Percentiles rank a stretch among this genome's conserved stretches.
Conservation (phyloP, 2,113 vertebrate genomes). For the Perognathus longimembris region DNA sequence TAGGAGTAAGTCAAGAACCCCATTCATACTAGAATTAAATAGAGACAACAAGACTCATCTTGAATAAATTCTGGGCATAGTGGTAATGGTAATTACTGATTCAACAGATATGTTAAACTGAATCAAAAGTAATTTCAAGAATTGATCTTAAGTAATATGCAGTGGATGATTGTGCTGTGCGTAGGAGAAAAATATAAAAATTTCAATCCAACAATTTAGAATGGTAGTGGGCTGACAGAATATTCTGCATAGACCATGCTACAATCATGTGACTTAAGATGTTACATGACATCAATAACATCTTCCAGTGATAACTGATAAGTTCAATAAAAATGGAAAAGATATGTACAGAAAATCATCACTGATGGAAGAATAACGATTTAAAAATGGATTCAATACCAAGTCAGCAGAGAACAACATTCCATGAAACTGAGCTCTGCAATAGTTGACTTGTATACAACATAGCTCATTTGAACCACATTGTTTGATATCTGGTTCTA, state of each 20-base stretch:
- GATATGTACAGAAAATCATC: not conserved
- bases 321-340: not conserved
- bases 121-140: conserved; percentile 20
- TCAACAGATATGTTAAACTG: not conserved
- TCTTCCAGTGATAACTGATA: not conserved
- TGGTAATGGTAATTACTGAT: not conserved
- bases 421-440: not conserved
- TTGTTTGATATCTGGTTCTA: not conserved
- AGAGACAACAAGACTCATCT: not conserved
- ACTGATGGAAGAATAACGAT: not conserved
- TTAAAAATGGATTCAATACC: not conserved
- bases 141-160: not conserved
- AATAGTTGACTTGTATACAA: not conserved
- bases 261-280: not conserved
- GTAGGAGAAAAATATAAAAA: not conserved
- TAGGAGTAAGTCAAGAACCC: not conserved
- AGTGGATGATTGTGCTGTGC: not conserved
- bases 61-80: not conserved
- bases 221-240: not conserved
- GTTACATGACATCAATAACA: not conserved
- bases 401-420: not conserved
- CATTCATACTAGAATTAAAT: not conserved
- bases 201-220: not conserved
- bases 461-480: not conserved
- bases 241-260: not conserved